phyloP scores from a whole-genome alignment of 2,888 invertebrate genomes.

The Lasioglossum vierecki region DNA sequence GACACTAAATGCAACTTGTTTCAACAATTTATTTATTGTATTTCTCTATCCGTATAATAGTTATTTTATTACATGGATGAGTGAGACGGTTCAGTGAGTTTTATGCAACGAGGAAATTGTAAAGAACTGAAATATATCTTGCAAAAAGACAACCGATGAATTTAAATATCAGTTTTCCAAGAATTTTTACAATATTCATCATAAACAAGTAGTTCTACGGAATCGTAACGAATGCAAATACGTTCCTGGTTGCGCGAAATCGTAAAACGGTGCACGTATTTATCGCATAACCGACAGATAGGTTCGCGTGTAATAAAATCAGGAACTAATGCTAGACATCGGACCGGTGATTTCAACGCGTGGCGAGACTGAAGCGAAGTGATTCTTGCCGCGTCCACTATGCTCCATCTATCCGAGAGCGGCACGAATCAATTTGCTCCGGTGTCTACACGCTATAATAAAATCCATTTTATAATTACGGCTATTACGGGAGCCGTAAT shows the following conservation, averaged over 20 bases:
- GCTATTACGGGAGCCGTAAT: neutral
- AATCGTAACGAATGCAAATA: neutral
- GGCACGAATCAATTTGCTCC: neutral
- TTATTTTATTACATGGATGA: neutral
- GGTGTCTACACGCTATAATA: neutral
- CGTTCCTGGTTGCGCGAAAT: neutral
- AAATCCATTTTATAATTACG: neutral
- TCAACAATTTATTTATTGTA: neutral
- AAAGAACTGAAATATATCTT: neutral
- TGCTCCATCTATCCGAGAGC: neutral
- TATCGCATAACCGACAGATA: neutral
- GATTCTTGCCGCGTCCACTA: neutral
- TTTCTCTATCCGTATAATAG: neutral
- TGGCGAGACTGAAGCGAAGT: neutral
- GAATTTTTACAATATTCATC: neutral
- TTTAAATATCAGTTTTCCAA: neutral
- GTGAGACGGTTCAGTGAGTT: neutral
- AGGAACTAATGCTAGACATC: neutral
- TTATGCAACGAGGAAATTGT: neutral
- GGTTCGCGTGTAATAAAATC: neutral
- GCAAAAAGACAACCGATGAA: neutral
- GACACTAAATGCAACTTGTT: no score
- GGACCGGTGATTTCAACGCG: conserved; percentile 8
- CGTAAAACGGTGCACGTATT: neutral
- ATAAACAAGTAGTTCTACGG: neutral